phyloP scores from a whole-genome alignment of 2,888 invertebrate genomes.

The Tachina grossa region DNA sequence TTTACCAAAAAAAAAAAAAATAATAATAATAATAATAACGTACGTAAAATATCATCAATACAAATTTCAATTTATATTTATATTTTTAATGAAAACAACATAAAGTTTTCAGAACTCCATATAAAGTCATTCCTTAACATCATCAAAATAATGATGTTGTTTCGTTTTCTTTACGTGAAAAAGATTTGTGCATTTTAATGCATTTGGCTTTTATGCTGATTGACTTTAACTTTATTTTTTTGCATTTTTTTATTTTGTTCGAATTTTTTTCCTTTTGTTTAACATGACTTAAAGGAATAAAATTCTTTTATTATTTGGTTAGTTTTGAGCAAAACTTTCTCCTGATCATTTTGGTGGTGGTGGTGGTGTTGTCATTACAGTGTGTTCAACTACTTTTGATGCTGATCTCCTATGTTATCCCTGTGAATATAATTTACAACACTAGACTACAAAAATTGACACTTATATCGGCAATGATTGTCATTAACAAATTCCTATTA shows the following conservation, averaged over 20 bases:
- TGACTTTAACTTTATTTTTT: conserved; percentile 27
- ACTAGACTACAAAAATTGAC: conserved; percentile 41
- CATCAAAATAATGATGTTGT: conserved; percentile 71
- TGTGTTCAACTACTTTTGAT: conserved; percentile 57
- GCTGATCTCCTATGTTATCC: conserved; percentile 54
- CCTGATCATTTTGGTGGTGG: conserved; percentile 49
- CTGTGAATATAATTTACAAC: conserved; percentile 51
- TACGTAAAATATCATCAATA: conserved; percentile 3
- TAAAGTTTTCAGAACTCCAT: conserved; percentile 68
- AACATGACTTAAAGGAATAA: conserved; percentile 23
- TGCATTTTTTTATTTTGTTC: conserved; percentile 18
- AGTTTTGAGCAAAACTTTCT: conserved; percentile 59
- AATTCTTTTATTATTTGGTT: neutral
- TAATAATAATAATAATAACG: too few species aligned
- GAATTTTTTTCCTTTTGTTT: neutral
- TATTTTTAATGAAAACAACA: conserved; percentile 10
- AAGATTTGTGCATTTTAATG: conserved; percentile 64
- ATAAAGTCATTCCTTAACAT: conserved; percentile 69
- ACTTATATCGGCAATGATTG: too few species aligned
- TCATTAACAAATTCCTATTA: too few species aligned
- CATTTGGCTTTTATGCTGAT: conserved; percentile 64
- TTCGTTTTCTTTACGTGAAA: conserved; percentile 37
- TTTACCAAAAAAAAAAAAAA: conserved; percentile 14
- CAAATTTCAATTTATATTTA: conserved; percentile 59
- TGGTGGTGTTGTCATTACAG: conserved; percentile 67